phyloP scores from a whole-genome alignment of 1,140 invertebrate species.

The Brachionus sp. region DNA sequence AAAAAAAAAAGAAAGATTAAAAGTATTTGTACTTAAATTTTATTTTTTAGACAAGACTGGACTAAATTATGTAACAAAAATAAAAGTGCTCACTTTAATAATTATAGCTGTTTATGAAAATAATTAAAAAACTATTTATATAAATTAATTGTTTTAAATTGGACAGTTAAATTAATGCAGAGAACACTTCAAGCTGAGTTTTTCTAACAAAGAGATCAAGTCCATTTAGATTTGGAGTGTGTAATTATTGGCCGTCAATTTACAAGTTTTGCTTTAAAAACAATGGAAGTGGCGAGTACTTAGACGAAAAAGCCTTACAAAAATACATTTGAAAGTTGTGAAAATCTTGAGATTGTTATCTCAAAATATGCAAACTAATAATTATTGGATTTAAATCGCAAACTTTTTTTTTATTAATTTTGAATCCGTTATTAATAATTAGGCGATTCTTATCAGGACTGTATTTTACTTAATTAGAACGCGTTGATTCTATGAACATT shows the following conservation, averaged over 20 bases:
- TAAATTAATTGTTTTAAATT: neutral
- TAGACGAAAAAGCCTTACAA: neutral
- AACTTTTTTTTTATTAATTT: neutral
- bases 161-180: neutral
- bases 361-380: neutral
- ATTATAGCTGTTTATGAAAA: neutral
- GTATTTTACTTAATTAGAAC: neutral
- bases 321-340: conserved; percentile 30
- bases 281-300: neutral
- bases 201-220: conserved; percentile 4
- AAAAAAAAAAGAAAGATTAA: too few relatives aligned
- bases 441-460: neutral
- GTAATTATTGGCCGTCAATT: conserved; percentile 16
- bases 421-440: neutral
- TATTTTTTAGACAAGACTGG: neutral
- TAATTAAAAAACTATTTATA: neutral
- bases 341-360: conserved; percentile 27
- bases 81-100: neutral
- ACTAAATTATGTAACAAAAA: neutral
- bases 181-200: neutral
- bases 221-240: neutral
- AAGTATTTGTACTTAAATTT: too few relatives aligned
- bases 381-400: neutral
- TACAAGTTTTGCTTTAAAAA: conserved; percentile 22
- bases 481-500: neutral